A percentile compares a stretch with the other conserved stretches of the same genome.
Conservation (phyloP, 2,797 vertebrate species). For the Pampus argenteus region DNA sequence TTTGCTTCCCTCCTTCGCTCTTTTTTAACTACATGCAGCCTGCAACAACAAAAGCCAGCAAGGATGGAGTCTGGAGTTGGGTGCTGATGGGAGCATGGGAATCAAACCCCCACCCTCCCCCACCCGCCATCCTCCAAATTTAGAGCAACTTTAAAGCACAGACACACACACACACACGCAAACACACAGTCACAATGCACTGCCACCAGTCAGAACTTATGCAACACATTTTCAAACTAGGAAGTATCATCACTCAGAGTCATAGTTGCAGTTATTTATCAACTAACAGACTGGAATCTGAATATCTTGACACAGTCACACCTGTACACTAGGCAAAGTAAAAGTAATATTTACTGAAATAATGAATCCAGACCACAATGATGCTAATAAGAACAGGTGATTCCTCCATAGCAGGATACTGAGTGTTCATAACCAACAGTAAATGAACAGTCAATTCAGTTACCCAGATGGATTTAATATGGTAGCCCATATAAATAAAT, state of each 20-base stretch:
- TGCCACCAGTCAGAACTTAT: slow-evolving; percentile 66
- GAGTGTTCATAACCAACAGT: background rate
- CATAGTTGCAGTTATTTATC: background rate
- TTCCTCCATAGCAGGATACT: background rate
- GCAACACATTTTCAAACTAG: slow-evolving; percentile 44
- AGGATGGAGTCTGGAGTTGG: slow-evolving; percentile 81
- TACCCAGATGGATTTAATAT: slow-evolving; percentile 5
- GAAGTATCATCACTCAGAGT: slow-evolving; percentile 18
- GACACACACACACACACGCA: slow-evolving; percentile 34
- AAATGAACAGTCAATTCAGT: background rate
- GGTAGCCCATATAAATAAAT: background rate
- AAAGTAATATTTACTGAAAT: slow-evolving; percentile 3
- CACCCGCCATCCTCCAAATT: slow-evolving; percentile 56
- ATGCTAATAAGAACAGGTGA: slow-evolving; percentile 15
- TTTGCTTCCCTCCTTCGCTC: slow-evolving; percentile 75
- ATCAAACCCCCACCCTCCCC: slow-evolving; percentile 68
- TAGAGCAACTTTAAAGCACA: slow-evolving; percentile 56
- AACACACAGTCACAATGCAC: slow-evolving; percentile 45
- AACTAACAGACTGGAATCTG: slow-evolving; percentile 1
- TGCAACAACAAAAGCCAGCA: slow-evolving; percentile 84
- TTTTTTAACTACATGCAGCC: slow-evolving; percentile 83
- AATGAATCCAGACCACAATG: background rate
- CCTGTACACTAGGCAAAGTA: slow-evolving; percentile 8
- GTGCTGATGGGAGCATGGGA: slow-evolving; percentile 88
- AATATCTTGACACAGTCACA: slow-evolving; percentile 1